Evolutionary conservation across 37 sponge, comb jelly and placozoan genomes (phyloP), one percentile per base, ranked within the genome.

Genomic region (Aplysina aerophoba): DNA sequence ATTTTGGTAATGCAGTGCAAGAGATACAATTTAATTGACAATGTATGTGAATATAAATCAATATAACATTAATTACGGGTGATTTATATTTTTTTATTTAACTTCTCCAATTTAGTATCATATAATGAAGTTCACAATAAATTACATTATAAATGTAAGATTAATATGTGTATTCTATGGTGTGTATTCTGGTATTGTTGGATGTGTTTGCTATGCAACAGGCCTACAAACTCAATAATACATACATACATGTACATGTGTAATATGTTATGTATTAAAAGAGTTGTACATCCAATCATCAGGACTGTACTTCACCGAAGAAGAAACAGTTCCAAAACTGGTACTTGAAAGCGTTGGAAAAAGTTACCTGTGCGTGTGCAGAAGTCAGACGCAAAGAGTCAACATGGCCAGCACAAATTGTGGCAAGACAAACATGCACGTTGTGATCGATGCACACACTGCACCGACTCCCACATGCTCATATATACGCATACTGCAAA

Each of bases 1-100:
- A 85, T n/a, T 93, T 12, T 90, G 73, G 74, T 73, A 31, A 73
- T 38, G 20, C 13, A 31, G 37, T 30, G 30, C 12, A 65, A 20
- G 27, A 65, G 27, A 11, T 57, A 20, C 59, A 57, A 57, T 57
- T 17, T 17, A 57, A 20, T 57, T 57, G 15, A 17, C 59, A 57
- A 20, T 57, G 59, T 57, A 17, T 57, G 15, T 57, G 59, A 20
- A 17, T 57, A 57, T 57, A 17, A 57, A 57, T 57, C 17, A 15
- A 57, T 20, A 15, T 20, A 57, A 17, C n/a, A n/a, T n/a, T n/a
- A n/a, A n/a, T n/a, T n/a, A n/a, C n/a, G n/a, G n/a, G n/a, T n/a
- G n/a, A n/a, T n/a, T n/a, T 57, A 17, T 57, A 57, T 57, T 20
- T 57, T 57, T 15, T 57, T 57, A 20, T 57, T 57, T 17, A 57